Percentiles rank a stretch among this genome's conserved stretches.
Conservation (phyloP, 2,113 vertebrate species). For the Oncorhynchus clarkii region DNA sequence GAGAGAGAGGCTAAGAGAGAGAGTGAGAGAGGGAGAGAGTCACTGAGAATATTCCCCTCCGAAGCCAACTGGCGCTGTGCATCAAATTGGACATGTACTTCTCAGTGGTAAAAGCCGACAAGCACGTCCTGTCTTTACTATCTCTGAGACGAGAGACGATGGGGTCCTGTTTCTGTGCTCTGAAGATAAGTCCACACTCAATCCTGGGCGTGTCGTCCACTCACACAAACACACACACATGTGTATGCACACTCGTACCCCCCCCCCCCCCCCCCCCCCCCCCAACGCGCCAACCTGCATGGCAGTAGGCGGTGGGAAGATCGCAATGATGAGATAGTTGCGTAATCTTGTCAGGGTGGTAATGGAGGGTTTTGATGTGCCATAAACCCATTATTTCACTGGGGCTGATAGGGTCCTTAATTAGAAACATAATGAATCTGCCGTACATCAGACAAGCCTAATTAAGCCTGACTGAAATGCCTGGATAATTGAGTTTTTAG, state of each 20-base stretch:
- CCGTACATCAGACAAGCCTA: slow-evolving; percentile 75
- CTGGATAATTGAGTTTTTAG: slow-evolving; percentile 69
- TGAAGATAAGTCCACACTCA: slow-evolving; percentile 38
- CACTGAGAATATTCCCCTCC: background rate
- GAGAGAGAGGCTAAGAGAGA: too few species aligned
- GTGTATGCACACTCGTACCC: background rate
- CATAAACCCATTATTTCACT: slow-evolving; percentile 69
- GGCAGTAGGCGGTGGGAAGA: slow-evolving; percentile 42
- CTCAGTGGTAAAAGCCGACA: background rate
- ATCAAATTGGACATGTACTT: background rate
- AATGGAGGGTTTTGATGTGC: background rate
- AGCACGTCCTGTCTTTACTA: background rate
- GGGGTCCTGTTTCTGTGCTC: slow-evolving; percentile 33
- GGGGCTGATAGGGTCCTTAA: slow-evolving; percentile 72
- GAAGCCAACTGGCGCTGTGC: background rate
- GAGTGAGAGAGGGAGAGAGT: background rate
- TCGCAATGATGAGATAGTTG: slow-evolving; percentile 52
- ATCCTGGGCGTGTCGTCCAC: background rate
- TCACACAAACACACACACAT: background rate
- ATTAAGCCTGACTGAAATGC: slow-evolving; percentile 70
- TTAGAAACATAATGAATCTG: slow-evolving; percentile 77
- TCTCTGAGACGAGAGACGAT: slow-evolving; percentile 19
- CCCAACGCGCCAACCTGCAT: background rate
- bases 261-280: background rate
- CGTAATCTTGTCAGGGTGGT: slow-evolving; percentile 50